A percentile compares a stretch with the other conserved stretches of the same genome.
Conservation (phyloP, 1,140 invertebrate species). For the Ridgeia piscesae region DNA sequence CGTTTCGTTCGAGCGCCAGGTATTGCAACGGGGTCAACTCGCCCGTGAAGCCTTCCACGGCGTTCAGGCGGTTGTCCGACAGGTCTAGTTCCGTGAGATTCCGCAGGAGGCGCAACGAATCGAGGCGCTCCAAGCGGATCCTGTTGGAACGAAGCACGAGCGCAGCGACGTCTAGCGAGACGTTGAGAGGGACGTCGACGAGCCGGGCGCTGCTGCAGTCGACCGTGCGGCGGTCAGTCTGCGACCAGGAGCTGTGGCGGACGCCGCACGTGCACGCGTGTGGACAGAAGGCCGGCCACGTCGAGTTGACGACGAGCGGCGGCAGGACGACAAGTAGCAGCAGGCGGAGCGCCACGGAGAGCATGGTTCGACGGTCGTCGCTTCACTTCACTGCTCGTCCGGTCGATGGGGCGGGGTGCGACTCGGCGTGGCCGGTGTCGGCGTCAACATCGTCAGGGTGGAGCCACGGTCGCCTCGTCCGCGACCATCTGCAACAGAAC, state of each 20-base stretch:
- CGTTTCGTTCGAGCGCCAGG: conserved; percentile 16
- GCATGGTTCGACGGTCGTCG: not conserved
- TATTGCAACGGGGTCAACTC: not conserved
- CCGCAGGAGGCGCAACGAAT: not conserved
- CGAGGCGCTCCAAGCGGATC: not conserved
- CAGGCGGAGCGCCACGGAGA: not conserved
- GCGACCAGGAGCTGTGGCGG: conserved; percentile 12
- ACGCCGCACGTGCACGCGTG: conserved; percentile 1
- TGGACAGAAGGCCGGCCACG: conserved; percentile 19
- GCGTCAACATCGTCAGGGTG: not conserved
- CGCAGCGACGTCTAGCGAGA: not conserved
- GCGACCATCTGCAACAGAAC: too few species aligned
- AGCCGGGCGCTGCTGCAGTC: conserved; percentile 16
- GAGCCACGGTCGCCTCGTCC: too few species aligned
- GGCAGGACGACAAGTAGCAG: not conserved
- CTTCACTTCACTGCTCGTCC: not conserved
- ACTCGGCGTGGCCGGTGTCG: not conserved
- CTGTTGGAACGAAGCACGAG: conserved; percentile 16
- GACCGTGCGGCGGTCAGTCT: conserved; percentile 8
- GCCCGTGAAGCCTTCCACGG: not conserved
- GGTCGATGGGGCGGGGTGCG: too few species aligned
- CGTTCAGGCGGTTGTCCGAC: conserved; percentile 7
- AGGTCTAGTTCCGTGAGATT: conserved; percentile 20
- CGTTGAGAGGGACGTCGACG: not conserved
- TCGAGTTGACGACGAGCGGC: not conserved